phyloP scores from a whole-genome alignment of 2,888 invertebrate genomes.

The Nephrotoma appendiculata region DNA sequence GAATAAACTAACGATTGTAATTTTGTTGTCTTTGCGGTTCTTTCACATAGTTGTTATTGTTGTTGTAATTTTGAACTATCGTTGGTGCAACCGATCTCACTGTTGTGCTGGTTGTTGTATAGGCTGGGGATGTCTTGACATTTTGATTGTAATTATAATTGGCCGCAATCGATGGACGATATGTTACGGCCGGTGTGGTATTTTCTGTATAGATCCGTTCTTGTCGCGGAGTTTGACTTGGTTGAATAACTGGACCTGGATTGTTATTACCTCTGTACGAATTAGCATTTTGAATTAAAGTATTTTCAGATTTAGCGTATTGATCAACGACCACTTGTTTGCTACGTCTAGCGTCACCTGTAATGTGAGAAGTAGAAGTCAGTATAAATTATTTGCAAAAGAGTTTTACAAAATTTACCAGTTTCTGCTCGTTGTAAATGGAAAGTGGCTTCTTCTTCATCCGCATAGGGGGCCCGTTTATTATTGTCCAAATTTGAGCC shows the following conservation, averaged over 20 bases:
- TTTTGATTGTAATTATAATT: not conserved
- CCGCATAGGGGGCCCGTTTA: constrained; percentile 41
- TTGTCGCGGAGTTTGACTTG: not conserved
- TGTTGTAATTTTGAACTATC: not conserved
- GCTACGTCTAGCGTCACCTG: constrained; percentile 17
- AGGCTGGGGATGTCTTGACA: constrained; percentile 15
- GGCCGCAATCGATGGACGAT: not conserved
- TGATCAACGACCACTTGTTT: constrained; percentile 28
- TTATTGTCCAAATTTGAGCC: constrained; percentile 56
- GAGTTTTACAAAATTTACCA: constrained; percentile 26
- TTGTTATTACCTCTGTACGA: not conserved
- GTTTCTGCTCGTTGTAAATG: constrained; percentile 58
- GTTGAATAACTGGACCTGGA: constrained; percentile 18
- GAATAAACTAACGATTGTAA: not conserved
- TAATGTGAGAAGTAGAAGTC: not conserved
- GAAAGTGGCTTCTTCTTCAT: constrained; percentile 57
- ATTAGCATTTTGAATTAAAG: not conserved
- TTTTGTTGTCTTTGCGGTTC: constrained; percentile 1
- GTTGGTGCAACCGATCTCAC: not conserved
- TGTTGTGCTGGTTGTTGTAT: constrained; percentile 21
- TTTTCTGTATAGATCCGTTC: not conserved
- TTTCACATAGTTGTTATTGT: constrained; percentile 3
- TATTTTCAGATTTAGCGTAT: constrained; percentile 23
- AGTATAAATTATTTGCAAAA: not conserved
- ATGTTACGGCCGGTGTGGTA: not conserved